Evolutionary conservation across 2,113 vertebrate genomes (phyloP), one percentile per base, ranked within the genome.

Genomic region (Camelus dromedarius): DNA sequence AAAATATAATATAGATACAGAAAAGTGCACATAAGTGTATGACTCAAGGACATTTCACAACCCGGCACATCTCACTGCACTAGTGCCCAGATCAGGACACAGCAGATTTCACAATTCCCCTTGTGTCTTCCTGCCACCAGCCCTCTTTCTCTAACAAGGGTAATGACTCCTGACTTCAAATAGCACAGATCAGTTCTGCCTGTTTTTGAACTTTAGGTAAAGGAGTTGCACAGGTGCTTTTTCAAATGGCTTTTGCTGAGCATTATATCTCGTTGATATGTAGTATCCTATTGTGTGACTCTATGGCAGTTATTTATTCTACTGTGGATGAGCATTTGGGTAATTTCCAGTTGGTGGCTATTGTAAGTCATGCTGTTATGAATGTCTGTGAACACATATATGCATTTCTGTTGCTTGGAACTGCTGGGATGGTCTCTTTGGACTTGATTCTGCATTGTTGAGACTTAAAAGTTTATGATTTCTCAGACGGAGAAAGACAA

Each of bases 21-120:
- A 75, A 69, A 89, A 72, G 10, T 28, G 15, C 9, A 6, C 1
- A 0, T 8, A 9, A 48, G 12, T 1, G 6, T 42, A 30, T 20
- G 16, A 15, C 58, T 80, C 14, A 24, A 4, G 80, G 72, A 8
- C 32, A 30, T 38, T 30, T 81, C 38, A 54, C 60, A 35, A 22
- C 9, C 30, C 0, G 14, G 1, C 6, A 14, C 6, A 1, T 20
- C 12, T 19, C n/a, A 0, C 4, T 5, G 16, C 20, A 1, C 35
- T 16, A 2, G 56, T 2, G 35, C 46, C 87, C 19, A 1, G 26
- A 32, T 48, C 1, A 5, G 14, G 60, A 81, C 26, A 16, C 32
- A 2, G 15, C 16, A 8, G 5, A 32, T 30, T 18, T 35, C 90
- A 69, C 69, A 58, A 77, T 54, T 30, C 7, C 32, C 35, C 28